Evolutionary conservation across 2,113 vertebrate species (phyloP).

Genomic region (Acrocephalus arundinaceus): DNA sequence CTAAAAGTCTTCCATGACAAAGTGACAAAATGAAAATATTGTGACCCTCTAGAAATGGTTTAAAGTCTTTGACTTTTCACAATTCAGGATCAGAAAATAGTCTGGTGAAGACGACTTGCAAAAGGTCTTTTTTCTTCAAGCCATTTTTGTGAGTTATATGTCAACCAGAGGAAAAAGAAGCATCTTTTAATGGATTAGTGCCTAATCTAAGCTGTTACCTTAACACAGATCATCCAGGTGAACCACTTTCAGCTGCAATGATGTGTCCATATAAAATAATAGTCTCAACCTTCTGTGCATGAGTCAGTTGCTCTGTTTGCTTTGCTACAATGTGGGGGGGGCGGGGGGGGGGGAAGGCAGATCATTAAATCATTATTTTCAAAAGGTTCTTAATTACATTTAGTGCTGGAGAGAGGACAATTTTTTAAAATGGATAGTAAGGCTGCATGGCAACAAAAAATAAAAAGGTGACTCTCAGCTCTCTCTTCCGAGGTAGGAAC

Average conservation of each 20-base stretch:
- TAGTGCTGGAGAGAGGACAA: background rate
- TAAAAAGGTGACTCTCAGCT: background rate
- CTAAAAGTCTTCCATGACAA: background rate
- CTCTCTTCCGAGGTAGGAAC: background rate
- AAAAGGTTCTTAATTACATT: conserved; percentile 17
- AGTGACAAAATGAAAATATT: background rate
- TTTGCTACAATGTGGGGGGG: fast-evolving
- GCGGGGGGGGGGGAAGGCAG: background rate
- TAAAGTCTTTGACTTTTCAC: background rate
- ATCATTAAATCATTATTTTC: conserved; percentile 12
- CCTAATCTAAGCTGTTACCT: background rate
- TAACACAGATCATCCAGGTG: background rate
- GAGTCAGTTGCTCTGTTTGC: background rate
- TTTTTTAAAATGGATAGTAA: background rate
- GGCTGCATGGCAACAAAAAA: background rate
- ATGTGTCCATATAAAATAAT: background rate
- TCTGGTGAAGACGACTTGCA: background rate
- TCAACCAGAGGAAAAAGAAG: background rate
- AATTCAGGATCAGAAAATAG: background rate
- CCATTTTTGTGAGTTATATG: background rate
- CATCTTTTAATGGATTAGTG: background rate
- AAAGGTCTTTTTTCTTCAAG: background rate
- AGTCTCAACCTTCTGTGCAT: background rate
- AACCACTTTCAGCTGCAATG: background rate
- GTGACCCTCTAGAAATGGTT: background rate